phyloP scores from a whole-genome alignment of 2,113 vertebrate species.

The Ameiurus melas region DNA sequence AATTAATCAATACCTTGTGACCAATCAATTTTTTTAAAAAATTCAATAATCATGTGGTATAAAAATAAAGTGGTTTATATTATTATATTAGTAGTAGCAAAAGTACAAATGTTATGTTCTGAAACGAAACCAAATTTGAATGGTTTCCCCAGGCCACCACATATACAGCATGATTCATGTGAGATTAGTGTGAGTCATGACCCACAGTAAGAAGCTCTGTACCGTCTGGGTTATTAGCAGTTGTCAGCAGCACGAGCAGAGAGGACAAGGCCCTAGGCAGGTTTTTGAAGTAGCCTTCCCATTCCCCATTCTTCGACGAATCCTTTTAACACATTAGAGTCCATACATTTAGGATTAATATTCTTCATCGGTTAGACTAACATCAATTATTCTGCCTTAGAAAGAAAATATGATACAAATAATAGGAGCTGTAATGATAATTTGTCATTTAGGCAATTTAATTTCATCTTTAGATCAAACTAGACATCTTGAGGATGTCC shows the following conservation, averaged over 20 bases:
- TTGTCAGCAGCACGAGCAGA: constrained; percentile 90
- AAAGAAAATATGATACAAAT: not conserved
- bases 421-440: not conserved
- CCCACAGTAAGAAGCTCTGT: constrained; percentile 16
- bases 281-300: constrained; percentile 83
- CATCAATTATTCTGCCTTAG: not conserved
- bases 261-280: constrained; percentile 82
- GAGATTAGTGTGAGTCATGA: not conserved
- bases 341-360: not conserved
- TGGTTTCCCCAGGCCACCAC: not conserved
- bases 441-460: not conserved
- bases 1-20: not conserved
- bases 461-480: not conserved
- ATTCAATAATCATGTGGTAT: not conserved
- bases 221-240: constrained; percentile 97
- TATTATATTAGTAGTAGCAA: not conserved
- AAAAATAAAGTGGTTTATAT: not conserved
- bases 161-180: not conserved
- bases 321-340: constrained; percentile 67
- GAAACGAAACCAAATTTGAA: not conserved
- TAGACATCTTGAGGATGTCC: not conserved
- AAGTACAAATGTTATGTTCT: not conserved
- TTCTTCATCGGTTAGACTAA: not conserved
- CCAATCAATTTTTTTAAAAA: not conserved
- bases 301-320: constrained; percentile 77